These are phyloP conservation scores for Pagrus major DNA, from an alignment of 2,113 vertebrate genomes.

Conservation along the genomic window DNA sequence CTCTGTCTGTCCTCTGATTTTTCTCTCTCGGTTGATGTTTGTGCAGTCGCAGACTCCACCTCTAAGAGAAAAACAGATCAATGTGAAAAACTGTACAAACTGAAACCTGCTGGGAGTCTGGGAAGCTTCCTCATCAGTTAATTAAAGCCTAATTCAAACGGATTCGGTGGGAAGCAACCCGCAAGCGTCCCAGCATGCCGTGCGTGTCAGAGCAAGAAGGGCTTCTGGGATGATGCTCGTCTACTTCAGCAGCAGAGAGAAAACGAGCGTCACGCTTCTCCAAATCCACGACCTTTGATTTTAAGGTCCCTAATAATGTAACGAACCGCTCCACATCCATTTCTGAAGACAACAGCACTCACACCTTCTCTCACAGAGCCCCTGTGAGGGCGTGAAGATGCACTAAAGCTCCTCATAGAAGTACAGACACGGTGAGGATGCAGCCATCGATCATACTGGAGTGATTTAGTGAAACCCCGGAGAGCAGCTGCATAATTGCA, in stretches of 20 bases:
- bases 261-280: no score
- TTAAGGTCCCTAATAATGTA: no score
- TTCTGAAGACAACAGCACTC: no score
- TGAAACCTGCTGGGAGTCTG: constrained; percentile 5
- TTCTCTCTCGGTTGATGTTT: neutral
- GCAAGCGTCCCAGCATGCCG: constrained; percentile 20
- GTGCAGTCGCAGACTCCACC: neutral
- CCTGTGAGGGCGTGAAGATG: no score
- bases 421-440: neutral
- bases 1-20: constrained; percentile 29
- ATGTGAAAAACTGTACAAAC: constrained; percentile 5
- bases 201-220: neutral
- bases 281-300: no score
- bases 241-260: neutral
- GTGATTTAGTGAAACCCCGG: constrained; percentile 16
- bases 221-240: neutral
- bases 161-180: neutral
- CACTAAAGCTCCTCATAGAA: no score
- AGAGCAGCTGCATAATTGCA: constrained; percentile 7
- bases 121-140: neutral
- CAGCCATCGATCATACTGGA: constrained; percentile 32
- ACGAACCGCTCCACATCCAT: no score
- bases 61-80: constrained; percentile 25
- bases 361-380: no score
- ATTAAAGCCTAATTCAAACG: constrained; percentile 21